A percentile compares a stretch with the other conserved stretches of the same genome.
phyloP scores from a whole-genome alignment of 2,113 vertebrate genomes.

The Jaculus jaculus region DNA sequence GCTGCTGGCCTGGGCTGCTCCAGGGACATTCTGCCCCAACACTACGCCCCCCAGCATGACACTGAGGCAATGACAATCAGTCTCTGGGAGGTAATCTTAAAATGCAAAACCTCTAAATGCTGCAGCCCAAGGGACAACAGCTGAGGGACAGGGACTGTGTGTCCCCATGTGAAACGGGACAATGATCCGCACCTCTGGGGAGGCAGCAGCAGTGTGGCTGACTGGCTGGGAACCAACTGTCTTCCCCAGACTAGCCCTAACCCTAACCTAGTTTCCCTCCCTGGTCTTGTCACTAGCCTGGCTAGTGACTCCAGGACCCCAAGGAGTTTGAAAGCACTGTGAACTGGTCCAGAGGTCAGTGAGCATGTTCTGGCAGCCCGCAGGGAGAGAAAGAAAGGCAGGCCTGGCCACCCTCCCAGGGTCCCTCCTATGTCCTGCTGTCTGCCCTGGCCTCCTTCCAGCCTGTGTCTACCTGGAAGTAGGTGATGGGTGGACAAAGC shows the following conservation, averaged over 20 bases:
- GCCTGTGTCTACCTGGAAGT: neutral
- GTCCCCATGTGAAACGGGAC: neutral
- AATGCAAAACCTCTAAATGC: neutral
- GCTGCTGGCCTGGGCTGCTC: neutral
- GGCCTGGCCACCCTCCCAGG: neutral
- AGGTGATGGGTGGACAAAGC: rapidly evolving
- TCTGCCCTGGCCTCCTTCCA: neutral
- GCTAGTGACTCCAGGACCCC: neutral
- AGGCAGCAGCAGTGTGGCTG: neutral
- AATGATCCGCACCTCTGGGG: neutral
- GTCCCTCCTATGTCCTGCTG: neutral
- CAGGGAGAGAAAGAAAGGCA: neutral
- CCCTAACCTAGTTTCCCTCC: no score
- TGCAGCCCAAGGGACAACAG: rapidly evolving
- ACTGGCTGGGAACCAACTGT: neutral
- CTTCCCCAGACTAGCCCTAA: neutral
- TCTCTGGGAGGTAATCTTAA: no score
- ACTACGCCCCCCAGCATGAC: neutral
- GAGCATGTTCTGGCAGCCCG: neutral
- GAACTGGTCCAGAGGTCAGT: neutral
- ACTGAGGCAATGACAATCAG: neutral
- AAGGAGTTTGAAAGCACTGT: neutral
- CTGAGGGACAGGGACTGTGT: neutral
- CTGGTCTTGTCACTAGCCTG: neutral
- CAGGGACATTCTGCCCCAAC: no score